phyloP scores from a whole-genome alignment of 1,140 invertebrate species.

The Philotrypesis tridentata region DNA sequence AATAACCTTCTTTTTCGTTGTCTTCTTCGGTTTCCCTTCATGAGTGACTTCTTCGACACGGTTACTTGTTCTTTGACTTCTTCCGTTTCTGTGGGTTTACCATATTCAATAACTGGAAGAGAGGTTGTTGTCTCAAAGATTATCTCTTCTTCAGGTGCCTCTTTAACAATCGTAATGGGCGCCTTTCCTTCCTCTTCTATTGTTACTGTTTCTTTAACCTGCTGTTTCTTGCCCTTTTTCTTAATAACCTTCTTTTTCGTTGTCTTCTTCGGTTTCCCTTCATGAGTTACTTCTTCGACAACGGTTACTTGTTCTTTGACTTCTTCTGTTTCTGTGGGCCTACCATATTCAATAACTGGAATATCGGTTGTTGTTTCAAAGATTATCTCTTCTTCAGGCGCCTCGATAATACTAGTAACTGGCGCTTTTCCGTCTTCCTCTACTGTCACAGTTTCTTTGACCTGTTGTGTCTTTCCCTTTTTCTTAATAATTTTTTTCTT shows the following conservation, averaged over 20 bases:
- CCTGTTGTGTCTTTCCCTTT: constrained; percentile 68
- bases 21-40: constrained; percentile 48
- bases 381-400: constrained; percentile 54
- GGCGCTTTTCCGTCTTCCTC: constrained; percentile 71
- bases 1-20: constrained; percentile 44
- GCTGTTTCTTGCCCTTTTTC: constrained; percentile 67
- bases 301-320: constrained; percentile 44
- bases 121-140: constrained; percentile 51
- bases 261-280: constrained; percentile 45
- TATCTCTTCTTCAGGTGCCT: constrained; percentile 51
- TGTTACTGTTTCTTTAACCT: constrained; percentile 72
- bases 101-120: constrained; percentile 35
- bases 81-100: constrained; percentile 36
- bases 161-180: constrained; percentile 59
- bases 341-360: constrained; percentile 3
- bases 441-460: constrained; percentile 71
- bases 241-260: constrained; percentile 47
- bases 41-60: background rate
- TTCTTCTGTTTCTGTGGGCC: constrained; percentile 38
- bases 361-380: constrained; percentile 52
- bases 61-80: constrained; percentile 45
- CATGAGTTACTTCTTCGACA: background rate
- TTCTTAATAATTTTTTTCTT: constrained; percentile 54
- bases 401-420: constrained; percentile 58
- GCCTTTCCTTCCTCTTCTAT: constrained; percentile 66